Conservation (phyloP, 2,888 invertebrate genomes). For the Coenonympha glycerion region DNA sequence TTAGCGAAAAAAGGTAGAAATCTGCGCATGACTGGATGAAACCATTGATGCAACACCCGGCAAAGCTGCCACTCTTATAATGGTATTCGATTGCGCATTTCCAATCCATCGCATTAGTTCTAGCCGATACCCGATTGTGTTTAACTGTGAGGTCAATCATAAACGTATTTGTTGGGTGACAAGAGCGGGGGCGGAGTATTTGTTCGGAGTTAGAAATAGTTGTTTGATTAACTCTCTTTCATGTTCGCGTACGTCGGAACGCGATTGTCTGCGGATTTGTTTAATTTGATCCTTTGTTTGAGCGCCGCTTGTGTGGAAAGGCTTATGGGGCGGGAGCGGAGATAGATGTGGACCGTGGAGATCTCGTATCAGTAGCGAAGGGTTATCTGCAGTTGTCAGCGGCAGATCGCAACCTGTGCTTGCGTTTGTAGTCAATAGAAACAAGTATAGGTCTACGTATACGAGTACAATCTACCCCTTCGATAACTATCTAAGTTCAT, state of each 20-base stretch:
- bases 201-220: slow-evolving; percentile 51
- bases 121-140: slow-evolving; percentile 29
- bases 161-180: slow-evolving; percentile 57
- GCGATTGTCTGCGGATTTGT: slow-evolving; percentile 71
- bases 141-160: slow-evolving; percentile 56
- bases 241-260: slow-evolving; percentile 59
- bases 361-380: slow-evolving; percentile 52
- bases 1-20: neutral
- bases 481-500: neutral
- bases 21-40: slow-evolving; percentile 25
- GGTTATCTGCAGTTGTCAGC: slow-evolving; percentile 55
- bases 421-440: slow-evolving; percentile 34
- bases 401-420: slow-evolving; percentile 54
- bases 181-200: slow-evolving; percentile 55
- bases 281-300: slow-evolving; percentile 75
- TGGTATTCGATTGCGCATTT: slow-evolving; percentile 61
- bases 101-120: slow-evolving; percentile 52
- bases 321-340: slow-evolving; percentile 48
- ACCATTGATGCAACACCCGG: slow-evolving; percentile 47
- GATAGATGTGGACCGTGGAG: slow-evolving; percentile 50
- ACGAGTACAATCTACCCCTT: neutral
- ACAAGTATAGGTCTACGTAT: no score
- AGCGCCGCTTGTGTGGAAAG: slow-evolving; percentile 64
- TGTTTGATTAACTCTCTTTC: slow-evolving; percentile 75
- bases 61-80: slow-evolving; percentile 50